Evolutionary conservation across 2,113 vertebrate genomes (phyloP), one percentile per base, ranked within the genome.

Genomic region (Microcebus ravelobensis): DNA sequence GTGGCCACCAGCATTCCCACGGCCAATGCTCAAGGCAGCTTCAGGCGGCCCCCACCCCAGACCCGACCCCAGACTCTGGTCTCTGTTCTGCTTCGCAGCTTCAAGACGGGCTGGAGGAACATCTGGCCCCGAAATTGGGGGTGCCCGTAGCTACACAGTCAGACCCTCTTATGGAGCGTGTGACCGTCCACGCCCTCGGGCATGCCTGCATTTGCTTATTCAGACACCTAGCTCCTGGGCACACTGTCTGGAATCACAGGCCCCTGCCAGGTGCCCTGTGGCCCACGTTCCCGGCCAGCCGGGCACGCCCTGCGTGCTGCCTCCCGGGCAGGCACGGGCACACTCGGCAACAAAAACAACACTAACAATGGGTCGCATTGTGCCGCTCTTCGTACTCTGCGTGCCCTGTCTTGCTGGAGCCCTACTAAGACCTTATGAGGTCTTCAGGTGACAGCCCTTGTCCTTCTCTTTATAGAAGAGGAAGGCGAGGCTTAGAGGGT

Each of bases 21-120:
- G 20, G 20, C 31, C 25, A 17, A 23, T 12, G 2, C 23, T 76
- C 42, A 23, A 48, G 65, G 73, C 59, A 74, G 48, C 6, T 50
- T 42, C 50, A 1, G 2, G 8, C 14, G 14, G 31, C 45, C 13
- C 52, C 61, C 7, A 21, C 9, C n/a, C 11, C 2, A 0, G 1
- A 50, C 36, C 57, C 1, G 10, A 36, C 31, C 36, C 57, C 57
- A 27, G 48, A 8, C 6, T 73, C 68, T 61, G 20, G 3, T 27
- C 39, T 11, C 65, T n/a, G 1, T 1, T 70, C 77, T 68, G 48
- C 81, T 73, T 73, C 68, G n/a, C 45, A 13, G 15, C 71, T 91
- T 48, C 48, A 15, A 10, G 5, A 42, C 42, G 10, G 20, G 31
- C 48, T 85, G 45, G 55, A 15, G 31, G 18, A 59, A 42, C 27